phyloP scores from a whole-genome alignment of 2,888 invertebrate species.

The Tachina lurida region DNA sequence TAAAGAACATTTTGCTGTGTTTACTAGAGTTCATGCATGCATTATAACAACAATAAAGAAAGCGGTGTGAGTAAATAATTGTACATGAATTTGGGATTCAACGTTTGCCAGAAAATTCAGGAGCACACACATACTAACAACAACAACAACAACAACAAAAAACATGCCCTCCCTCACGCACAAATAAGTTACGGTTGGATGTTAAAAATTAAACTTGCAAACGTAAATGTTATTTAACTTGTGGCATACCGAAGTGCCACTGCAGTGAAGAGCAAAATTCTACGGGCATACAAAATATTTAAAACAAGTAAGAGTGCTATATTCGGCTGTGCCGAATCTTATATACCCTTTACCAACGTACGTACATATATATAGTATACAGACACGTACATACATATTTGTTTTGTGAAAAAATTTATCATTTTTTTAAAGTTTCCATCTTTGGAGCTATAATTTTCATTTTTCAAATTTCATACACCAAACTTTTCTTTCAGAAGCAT shows the following conservation, averaged over 20 bases:
- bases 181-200: constrained; percentile 41
- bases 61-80: constrained; percentile 22
- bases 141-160: neutral
- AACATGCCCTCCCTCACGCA: constrained; percentile 19
- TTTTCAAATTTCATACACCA: no score
- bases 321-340: no score
- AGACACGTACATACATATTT: no score
- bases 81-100: neutral
- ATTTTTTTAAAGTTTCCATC: no score
- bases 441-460: no score
- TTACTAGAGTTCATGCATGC: constrained; percentile 33
- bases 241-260: constrained; percentile 8
- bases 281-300: neutral
- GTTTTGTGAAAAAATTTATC: no score
- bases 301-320: no score
- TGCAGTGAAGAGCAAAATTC: neutral
- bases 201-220: constrained; percentile 51
- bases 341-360: no score
- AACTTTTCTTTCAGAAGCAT: no score
- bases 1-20: constrained; percentile 2
- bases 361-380: no score
- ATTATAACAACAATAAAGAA: constrained; percentile 42
- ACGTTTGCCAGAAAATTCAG: neutral
- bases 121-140: neutral
- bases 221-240: constrained; percentile 37